Conservation (phyloP, 2,888 invertebrate genomes). For the Drosophila merina region DNA sequence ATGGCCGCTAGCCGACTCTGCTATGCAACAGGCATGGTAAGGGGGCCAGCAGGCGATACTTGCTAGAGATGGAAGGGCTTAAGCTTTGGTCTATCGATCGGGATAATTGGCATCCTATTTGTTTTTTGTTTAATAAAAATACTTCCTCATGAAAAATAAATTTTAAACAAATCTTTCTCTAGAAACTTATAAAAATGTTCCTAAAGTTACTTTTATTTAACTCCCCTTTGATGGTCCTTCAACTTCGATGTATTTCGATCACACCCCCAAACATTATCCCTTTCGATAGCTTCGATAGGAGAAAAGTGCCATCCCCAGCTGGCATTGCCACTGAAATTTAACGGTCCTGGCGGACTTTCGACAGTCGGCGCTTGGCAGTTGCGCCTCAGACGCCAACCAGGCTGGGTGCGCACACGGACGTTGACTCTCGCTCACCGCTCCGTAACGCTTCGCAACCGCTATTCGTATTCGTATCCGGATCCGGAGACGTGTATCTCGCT, state of each 20-base stretch:
- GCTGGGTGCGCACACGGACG: conserved; percentile 71
- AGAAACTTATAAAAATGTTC: neutral
- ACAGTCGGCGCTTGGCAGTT: conserved; percentile 17
- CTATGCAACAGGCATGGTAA: conserved; percentile 39
- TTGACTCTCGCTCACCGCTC: conserved; percentile 30
- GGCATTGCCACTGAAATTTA: neutral
- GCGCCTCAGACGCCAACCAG: conserved; percentile 59
- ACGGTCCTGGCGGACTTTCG: conserved; percentile 21
- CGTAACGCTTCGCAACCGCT: neutral
- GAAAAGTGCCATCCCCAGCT: conserved; percentile 17
- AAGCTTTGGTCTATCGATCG: conserved; percentile 3
- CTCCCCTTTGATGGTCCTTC: too few species aligned
- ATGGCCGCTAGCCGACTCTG: conserved; percentile 36
- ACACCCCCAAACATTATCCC: neutral
- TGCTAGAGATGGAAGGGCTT: conserved; percentile 16
- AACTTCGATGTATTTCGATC: neutral
- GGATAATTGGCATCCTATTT: neutral
- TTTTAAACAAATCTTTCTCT: neutral
- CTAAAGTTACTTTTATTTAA: too few species aligned
- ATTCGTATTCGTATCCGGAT: neutral
- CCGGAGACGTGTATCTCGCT: neutral
- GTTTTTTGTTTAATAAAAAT: neutral
- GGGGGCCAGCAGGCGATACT: conserved; percentile 5
- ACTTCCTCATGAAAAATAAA: neutral
- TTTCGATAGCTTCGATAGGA: conserved; percentile 11